Conservation (phyloP, 2,888 invertebrate species). For the Apoderus coryli region DNA sequence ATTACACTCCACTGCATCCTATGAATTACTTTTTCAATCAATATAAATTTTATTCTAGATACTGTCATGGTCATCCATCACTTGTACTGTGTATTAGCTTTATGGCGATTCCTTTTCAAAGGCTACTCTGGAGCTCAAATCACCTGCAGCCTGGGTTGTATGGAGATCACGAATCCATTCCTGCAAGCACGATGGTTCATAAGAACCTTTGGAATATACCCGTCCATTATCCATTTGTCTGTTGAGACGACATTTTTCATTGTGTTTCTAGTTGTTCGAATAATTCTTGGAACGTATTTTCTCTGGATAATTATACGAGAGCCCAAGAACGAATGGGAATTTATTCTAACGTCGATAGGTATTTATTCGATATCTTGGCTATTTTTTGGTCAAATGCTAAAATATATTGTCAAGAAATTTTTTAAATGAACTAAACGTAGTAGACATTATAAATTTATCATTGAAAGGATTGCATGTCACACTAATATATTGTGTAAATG, state of each 20-base stretch:
- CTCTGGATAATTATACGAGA: slow-evolving; percentile 32
- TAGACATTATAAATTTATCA: too few species aligned
- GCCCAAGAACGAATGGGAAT: slow-evolving; percentile 32
- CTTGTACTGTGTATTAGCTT: slow-evolving; percentile 35
- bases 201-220: slow-evolving; percentile 35
- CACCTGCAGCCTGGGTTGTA: slow-evolving; percentile 38
- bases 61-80: slow-evolving; percentile 42
- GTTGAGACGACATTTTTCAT: slow-evolving; percentile 38
- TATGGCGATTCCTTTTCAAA: slow-evolving; percentile 37
- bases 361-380: slow-evolving; percentile 30
- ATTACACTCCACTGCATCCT: too few species aligned
- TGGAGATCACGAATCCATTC: slow-evolving; percentile 48
- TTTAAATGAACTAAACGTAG: too few species aligned
- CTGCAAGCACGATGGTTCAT: slow-evolving; percentile 49
- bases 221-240: slow-evolving; percentile 31
- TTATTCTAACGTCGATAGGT: slow-evolving; percentile 21
- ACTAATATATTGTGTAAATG: too few species aligned
- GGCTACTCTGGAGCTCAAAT: slow-evolving; percentile 37
- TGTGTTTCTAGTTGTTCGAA: slow-evolving; percentile 36
- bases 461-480: too few species aligned
- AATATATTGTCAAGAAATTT: slow-evolving; percentile 24
- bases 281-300: slow-evolving; percentile 38
- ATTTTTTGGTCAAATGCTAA: slow-evolving; percentile 25
- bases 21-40: too few species aligned
- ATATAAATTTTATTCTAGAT: slow-evolving; percentile 10